Evolutionary conservation across 2,888 invertebrate species (phyloP), one percentile per base, ranked within the genome.

Genomic region (Lordiphosa fenestrarum): DNA sequence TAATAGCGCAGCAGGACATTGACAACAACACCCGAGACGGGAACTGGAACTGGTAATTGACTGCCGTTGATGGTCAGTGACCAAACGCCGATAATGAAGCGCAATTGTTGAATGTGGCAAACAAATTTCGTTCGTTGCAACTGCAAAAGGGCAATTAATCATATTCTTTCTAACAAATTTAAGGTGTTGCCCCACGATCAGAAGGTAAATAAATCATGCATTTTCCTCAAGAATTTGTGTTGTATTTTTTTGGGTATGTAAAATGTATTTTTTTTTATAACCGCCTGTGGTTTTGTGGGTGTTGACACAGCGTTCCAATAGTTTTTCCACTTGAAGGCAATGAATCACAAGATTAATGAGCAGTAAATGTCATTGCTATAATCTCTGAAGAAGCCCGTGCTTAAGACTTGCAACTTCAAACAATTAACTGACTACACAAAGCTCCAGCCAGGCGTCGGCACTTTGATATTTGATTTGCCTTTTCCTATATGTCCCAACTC

Each of bases 1-100:
- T 86, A 86, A 86, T 83, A 81, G 86, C 87, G 72, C 86, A 86
- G 87, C 86, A 86, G 86, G 87, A 86, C 85, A 86, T 83, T 86
- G 87, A 86, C 87, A 87, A 85, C 84, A 78, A 85, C 80, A 85
- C 85, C 85, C 67, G 69, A 71, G 63, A 44, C 13, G 30, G 13
- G 30, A 44, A 44, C 44, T 13, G 44, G 30, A 44, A 44, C 44
- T 30, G 44, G 69, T 74, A 78, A 76, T 76, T 74, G 75, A 76
- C 80, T 76, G 67, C 39, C 59, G 57, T 66, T 44, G 56, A 53
- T 53, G 66, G 55, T 64, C 49, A 58, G 64, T 75, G 66, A 60
- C 64, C 84, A 80, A 83, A 80, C 67, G 73, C 71, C 66, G 84
- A 85, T 85, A 82, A 85, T 82, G 84, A 82, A 84, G 78, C 69